phyloP scores from a whole-genome alignment of 1,140 invertebrate species.

The Adoxophyes honmai region DNA sequence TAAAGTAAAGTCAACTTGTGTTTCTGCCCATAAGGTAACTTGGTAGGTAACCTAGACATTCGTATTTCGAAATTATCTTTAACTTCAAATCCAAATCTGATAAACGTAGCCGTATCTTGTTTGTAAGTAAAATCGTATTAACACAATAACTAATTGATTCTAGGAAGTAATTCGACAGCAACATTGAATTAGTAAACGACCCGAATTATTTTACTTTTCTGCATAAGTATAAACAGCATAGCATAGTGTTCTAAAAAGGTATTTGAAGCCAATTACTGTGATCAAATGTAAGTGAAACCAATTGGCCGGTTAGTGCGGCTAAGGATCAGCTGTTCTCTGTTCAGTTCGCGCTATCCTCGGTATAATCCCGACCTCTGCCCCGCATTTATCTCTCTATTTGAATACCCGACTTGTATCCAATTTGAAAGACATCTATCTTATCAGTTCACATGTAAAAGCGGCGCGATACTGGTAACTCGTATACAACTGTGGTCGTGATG shows the following conservation, averaged over 20 bases:
- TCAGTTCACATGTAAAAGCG: conserved; percentile 51
- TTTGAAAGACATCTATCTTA: conserved; percentile 58
- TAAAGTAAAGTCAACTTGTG: too few relatives aligned
- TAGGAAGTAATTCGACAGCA: too few relatives aligned
- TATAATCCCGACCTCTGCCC: conserved; percentile 3
- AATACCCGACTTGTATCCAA: conserved; percentile 48
- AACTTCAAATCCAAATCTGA: too few relatives aligned
- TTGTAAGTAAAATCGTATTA: too few relatives aligned
- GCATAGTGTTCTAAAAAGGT: conserved; percentile 24
- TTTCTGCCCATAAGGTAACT: too few relatives aligned
- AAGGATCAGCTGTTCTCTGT: conserved; percentile 4
- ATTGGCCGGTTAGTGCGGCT: not conserved
- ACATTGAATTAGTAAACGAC: too few relatives aligned
- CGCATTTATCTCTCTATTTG: conserved; percentile 35
- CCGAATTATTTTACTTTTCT: too few relatives aligned
- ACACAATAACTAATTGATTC: too few relatives aligned
- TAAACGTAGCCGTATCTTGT: too few relatives aligned
- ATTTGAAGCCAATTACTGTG: conserved; percentile 48
- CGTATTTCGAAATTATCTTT: too few relatives aligned
- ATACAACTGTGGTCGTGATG: conserved; percentile 41
- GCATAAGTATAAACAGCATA: too few relatives aligned
- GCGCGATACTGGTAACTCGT: conserved; percentile 45
- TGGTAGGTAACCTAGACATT: too few relatives aligned
- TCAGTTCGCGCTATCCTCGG: not conserved
- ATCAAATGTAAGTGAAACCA: conserved; percentile 34